Evolutionary conservation across 2,888 invertebrate species (phyloP).

Genomic region (Diplazon laetatorius): DNA sequence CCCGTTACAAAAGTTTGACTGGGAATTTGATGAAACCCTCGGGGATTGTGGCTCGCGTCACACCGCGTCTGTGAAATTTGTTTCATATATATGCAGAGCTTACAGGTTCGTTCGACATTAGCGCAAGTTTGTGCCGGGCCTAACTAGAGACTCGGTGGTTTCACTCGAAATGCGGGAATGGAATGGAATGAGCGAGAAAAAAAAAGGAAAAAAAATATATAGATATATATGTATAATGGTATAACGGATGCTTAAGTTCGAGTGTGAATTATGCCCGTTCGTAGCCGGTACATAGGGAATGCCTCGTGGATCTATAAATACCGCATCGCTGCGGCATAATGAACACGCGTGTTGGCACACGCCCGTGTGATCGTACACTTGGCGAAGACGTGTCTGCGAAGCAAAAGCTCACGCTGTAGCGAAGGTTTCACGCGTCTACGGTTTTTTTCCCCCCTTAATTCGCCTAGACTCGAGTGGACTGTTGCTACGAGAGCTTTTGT

Average conservation of each 20-base stretch:
- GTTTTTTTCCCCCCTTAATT: slow-evolving; percentile 54
- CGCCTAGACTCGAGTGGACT: slow-evolving; percentile 42
- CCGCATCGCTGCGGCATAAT: slow-evolving; percentile 66
- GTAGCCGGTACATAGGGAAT: slow-evolving; percentile 66
- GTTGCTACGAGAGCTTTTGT: slow-evolving; percentile 53
- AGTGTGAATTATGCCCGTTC: slow-evolving; percentile 66
- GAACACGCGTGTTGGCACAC: slow-evolving; percentile 62
- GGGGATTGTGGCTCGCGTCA: too few species aligned
- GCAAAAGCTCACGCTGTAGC: slow-evolving; percentile 43
- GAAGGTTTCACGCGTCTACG: slow-evolving; percentile 49
- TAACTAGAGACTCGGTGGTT: slow-evolving; percentile 19
- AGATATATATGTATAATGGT: slow-evolving; percentile 16
- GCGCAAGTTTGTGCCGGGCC: neutral
- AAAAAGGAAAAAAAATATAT: slow-evolving; percentile 30
- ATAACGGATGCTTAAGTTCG: slow-evolving; percentile 63
- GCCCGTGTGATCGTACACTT: slow-evolving; percentile 42
- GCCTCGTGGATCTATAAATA: slow-evolving; percentile 72
- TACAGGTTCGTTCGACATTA: too few species aligned
- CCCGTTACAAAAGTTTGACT: neutral
- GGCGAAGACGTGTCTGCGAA: slow-evolving; percentile 36
- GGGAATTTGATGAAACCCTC: neutral
- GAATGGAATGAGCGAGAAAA: slow-evolving; percentile 52
- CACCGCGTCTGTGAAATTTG: too few species aligned
- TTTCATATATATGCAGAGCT: too few species aligned
- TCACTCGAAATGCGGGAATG: slow-evolving; percentile 36